Percentiles rank a stretch among this genome's conserved stretches.
These are phyloP conservation scores for Colletes collaris DNA, from an alignment of 2,888 invertebrate species.

Conservation along the genomic window DNA sequence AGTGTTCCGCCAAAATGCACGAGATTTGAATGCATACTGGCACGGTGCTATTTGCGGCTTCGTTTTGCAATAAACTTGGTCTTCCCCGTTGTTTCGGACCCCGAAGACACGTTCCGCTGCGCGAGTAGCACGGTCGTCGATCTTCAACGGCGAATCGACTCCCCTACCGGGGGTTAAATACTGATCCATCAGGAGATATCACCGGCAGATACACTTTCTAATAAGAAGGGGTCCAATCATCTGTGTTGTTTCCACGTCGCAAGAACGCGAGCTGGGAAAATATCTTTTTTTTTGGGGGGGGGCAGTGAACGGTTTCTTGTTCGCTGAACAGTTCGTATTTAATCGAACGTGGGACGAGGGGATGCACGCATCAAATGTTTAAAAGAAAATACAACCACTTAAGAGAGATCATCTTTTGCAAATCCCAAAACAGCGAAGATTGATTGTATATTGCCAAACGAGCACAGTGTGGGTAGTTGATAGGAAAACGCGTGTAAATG, in stretches of 20 bases:
- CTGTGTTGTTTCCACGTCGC: slow-evolving; percentile 37
- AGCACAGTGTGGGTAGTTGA: too few species aligned
- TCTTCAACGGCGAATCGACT: slow-evolving; percentile 59
- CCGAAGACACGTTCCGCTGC: slow-evolving; percentile 48
- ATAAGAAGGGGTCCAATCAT: slow-evolving; percentile 52
- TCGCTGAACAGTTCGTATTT: slow-evolving; percentile 14
- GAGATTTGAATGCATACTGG: background rate
- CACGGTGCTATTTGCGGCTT: background rate
- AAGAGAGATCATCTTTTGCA: too few species aligned
- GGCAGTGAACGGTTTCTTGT: slow-evolving; percentile 6
- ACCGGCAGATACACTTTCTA: slow-evolving; percentile 64
- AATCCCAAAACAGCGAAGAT: too few species aligned
- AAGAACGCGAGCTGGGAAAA: slow-evolving; percentile 2
- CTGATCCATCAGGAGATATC: slow-evolving; percentile 69
- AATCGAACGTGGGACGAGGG: slow-evolving; percentile 1
- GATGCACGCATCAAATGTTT: too few species aligned
- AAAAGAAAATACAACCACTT: too few species aligned
- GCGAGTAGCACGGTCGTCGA: slow-evolving; percentile 48
- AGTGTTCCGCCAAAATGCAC: too few species aligned
- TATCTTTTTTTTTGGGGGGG: background rate
- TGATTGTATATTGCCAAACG: too few species aligned
- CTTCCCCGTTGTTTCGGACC: slow-evolving; percentile 35
- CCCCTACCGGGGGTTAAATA: slow-evolving; percentile 55
- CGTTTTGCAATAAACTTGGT: slow-evolving; percentile 14
- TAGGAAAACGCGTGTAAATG: background rate